Base-by-base conservation (phyloP, 2,888 invertebrate species). In the Orthosia gracilis region DNA sequence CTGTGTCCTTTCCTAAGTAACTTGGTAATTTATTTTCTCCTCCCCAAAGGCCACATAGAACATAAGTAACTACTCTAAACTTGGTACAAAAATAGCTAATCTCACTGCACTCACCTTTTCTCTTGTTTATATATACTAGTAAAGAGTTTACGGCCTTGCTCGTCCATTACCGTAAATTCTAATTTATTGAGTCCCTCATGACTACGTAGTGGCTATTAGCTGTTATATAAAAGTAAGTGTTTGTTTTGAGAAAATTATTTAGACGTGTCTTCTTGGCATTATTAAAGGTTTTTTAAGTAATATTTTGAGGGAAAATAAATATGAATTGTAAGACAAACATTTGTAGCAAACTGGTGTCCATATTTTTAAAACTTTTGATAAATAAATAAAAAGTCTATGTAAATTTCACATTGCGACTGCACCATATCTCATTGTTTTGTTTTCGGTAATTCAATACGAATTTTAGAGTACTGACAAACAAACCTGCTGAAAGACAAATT, bases 81-180 rank as follows among this genome's bases (percentile, higher is more conserved):
- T 74, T 79, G 21, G 18, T 58, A 69, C 74, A 65, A 79, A 83
- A 79, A 80, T 71, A 66, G 26, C 52, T 83, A 57, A 74, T 72
- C 74, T 58, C 69, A 49, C 58, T 82, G 83, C 83, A 78, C 83
- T 82, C n/a, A 64, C 68, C 63, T 72, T 45, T 62, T 62, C 57
- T 81, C 72, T 73, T 68, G 65, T 75, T 78, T 69, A 70, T 49
- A 66, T 69, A 70, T 49, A 66, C 50, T 12, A 45, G 70, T 75
- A 61, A 74, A 67, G 75, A 77, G 80, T 85, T 85, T 80, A 87
- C 64, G 63, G 74, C 66, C 78, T 71, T 75, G 66, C 61, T 69
- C 83, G 75, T 81, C 85, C 88, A 89, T 89, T 89, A 89, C 79
- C 86, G 83, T 85, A 86, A 87, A 87, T 89, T 88, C 82, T 82